phyloP scores from a whole-genome alignment of 2,888 invertebrate genomes.

The Fragum whitleyi region DNA sequence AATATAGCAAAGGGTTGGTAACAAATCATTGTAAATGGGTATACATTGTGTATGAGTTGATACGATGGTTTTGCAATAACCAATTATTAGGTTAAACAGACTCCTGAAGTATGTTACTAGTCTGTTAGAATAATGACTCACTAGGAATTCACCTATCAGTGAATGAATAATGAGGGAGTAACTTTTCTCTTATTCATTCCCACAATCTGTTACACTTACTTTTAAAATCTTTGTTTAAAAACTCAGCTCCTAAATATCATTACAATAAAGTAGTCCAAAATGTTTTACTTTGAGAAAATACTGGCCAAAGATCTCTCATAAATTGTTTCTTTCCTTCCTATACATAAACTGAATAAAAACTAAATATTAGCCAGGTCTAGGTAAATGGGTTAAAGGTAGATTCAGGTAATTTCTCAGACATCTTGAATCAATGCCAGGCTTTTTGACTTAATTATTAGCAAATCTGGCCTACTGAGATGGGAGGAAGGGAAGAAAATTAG shows the following conservation, averaged over 20 bases:
- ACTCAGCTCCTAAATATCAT: no score
- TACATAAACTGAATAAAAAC: background rate
- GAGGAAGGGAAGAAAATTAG: no score
- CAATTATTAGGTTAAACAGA: no score
- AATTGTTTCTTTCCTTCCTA: background rate
- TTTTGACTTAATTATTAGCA: slow-evolving; percentile 1
- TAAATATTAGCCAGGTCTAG: background rate
- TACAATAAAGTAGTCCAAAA: no score
- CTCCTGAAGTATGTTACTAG: no score
- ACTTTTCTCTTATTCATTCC: background rate
- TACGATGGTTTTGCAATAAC: no score
- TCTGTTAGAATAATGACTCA: background rate
- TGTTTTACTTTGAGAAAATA: no score
- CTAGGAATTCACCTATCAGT: background rate
- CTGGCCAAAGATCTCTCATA: no score
- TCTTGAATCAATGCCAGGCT: background rate
- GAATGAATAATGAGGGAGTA: slow-evolving; percentile 6
- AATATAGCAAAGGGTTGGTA: no score
- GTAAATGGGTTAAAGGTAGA: background rate
- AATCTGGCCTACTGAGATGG: background rate
- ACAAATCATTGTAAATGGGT: no score
- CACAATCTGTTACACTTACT: background rate
- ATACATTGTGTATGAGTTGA: no score
- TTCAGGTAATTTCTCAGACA: slow-evolving; percentile 1
- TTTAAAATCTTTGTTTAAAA: background rate